phyloP scores from a whole-genome alignment of 2,888 invertebrate genomes.

The Caenorhabditis afra region DNA sequence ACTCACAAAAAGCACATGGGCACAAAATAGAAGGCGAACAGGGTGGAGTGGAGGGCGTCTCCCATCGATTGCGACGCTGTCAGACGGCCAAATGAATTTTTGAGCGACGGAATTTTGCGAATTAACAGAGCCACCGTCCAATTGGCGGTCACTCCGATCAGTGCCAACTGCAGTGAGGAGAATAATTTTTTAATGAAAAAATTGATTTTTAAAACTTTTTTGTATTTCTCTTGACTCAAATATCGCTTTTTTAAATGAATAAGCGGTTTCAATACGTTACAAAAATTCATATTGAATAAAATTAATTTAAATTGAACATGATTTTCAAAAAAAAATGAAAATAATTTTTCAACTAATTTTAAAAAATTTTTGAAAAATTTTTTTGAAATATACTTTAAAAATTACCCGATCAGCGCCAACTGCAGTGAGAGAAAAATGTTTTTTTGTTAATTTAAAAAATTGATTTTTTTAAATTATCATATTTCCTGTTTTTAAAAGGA shows the following conservation, averaged over 20 bases:
- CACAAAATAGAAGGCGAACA: conserved; percentile 59
- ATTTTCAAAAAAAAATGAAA: not conserved
- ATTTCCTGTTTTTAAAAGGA: too few species aligned
- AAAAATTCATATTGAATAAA: not conserved
- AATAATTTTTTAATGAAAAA: not conserved
- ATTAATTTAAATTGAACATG: too few species aligned
- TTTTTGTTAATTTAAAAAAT: too few species aligned
- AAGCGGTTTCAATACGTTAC: too few species aligned
- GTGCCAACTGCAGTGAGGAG: conserved; percentile 41
- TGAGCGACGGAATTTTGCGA: conserved; percentile 53
- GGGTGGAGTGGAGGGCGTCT: conserved; percentile 61
- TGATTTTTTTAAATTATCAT: too few species aligned
- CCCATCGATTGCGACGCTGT: conserved; percentile 60
- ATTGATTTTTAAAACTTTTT: conserved; percentile 5
- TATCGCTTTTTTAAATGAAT: too few species aligned
- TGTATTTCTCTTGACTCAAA: not conserved
- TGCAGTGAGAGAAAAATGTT: too few species aligned
- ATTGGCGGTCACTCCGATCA: conserved; percentile 59
- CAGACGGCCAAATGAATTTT: conserved; percentile 65
- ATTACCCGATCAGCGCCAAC: too few species aligned
- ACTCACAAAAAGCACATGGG: conserved; percentile 62
- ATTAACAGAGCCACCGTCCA: conserved; percentile 62
- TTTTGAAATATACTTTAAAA: too few species aligned
- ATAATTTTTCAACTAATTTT: not conserved
- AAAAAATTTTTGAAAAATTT: not conserved